Percentiles rank a stretch among this genome's conserved stretches.
phyloP scores from a whole-genome alignment of 1,140 invertebrate genomes.

The Monomorium pharaonis region DNA sequence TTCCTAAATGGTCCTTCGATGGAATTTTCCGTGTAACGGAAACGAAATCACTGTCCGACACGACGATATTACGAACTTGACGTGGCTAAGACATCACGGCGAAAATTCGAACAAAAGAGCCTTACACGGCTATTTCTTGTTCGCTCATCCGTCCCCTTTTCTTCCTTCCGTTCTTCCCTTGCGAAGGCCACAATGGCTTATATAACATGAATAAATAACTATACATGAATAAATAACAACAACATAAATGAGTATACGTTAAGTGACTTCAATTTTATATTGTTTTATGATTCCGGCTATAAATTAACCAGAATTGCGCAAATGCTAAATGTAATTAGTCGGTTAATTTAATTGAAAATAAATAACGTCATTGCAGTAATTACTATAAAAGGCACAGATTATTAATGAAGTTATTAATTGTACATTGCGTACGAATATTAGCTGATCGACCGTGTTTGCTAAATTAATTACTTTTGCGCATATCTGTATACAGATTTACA shows the following conservation, averaged over 20 bases:
- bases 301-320: background rate
- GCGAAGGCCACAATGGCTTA: background rate
- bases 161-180: background rate
- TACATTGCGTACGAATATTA: background rate
- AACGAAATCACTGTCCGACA: background rate
- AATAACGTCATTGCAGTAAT: background rate
- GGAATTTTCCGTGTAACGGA: background rate
- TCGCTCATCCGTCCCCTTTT: background rate
- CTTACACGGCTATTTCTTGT: background rate
- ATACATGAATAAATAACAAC: no score
- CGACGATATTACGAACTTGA: background rate
- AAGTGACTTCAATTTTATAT: background rate
- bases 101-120: conserved; percentile 34
- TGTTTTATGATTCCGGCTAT: background rate
- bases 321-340: background rate
- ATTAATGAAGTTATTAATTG: background rate
- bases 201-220: background rate
- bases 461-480: background rate
- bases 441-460: background rate
- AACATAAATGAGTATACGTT: background rate
- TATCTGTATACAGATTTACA: background rate
- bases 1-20: background rate
- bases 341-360: background rate
- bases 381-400: background rate
- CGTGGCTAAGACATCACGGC: background rate